phyloP scores from a whole-genome alignment of 1,140 invertebrate genomes.

The Nebria ingens region DNA sequence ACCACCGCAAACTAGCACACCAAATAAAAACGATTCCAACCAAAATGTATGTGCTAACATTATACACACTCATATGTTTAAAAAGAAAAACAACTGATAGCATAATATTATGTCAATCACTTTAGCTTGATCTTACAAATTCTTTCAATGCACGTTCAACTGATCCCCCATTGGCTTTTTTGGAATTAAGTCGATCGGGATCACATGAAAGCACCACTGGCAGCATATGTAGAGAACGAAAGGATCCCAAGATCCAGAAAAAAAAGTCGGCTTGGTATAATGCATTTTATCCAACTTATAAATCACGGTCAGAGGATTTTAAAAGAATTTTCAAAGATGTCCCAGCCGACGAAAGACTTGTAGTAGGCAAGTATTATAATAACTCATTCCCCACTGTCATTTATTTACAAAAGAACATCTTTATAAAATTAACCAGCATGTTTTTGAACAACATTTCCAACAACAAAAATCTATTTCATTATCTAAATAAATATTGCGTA shows the following conservation, averaged over 20 bases:
- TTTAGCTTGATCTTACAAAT: slow-evolving; percentile 2
- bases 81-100: slow-evolving; percentile 14
- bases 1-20: slow-evolving; percentile 14
- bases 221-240: slow-evolving; percentile 30
- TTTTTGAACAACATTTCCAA: no score
- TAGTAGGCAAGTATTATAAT: slow-evolving; percentile 83
- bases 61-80: slow-evolving; percentile 7
- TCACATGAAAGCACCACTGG: slow-evolving; percentile 24
- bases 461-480: no score
- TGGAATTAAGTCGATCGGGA: slow-evolving; percentile 30
- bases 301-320: slow-evolving; percentile 85
- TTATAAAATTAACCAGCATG: no score
- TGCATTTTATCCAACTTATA: slow-evolving; percentile 85
- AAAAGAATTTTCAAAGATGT: slow-evolving; percentile 87
- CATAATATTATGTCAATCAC: slow-evolving; percentile 13
- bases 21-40: slow-evolving; percentile 24
- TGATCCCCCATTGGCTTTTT: slow-evolving; percentile 25
- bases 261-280: slow-evolving; percentile 75
- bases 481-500: no score
- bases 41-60: slow-evolving; percentile 21
- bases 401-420: no score
- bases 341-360: slow-evolving; percentile 78
- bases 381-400: no score
- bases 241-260: slow-evolving; percentile 40
- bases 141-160: slow-evolving; percentile 2